phyloP scores from a whole-genome alignment of 2,797 vertebrate genomes.

The Tamandua tetradactyla region DNA sequence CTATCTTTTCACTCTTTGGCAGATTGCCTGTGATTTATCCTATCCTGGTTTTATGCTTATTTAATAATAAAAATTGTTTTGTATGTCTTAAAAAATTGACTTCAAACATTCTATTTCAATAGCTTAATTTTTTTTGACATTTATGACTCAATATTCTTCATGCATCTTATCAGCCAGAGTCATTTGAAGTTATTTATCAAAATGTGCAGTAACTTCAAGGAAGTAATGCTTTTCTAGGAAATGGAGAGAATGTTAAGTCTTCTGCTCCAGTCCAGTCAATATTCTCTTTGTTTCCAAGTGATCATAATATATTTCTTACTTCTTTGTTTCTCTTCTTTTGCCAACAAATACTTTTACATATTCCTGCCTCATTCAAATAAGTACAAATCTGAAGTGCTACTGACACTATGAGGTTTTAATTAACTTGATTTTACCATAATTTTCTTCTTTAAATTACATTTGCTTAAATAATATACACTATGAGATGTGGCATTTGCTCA shows the following conservation, averaged over 20 bases:
- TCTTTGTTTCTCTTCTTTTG: background rate
- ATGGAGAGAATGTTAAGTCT: background rate
- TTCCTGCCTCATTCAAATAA: background rate
- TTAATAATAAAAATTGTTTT: too few relatives aligned
- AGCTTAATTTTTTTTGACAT: background rate
- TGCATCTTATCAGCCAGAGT: background rate
- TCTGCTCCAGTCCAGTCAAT: background rate
- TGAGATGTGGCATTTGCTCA: background rate
- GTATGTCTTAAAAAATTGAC: background rate
- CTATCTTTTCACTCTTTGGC: too few relatives aligned
- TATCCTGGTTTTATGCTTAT: too few relatives aligned
- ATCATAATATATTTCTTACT: background rate
- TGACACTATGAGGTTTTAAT: background rate
- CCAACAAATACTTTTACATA: background rate
- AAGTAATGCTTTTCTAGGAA: background rate
- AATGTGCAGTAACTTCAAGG: background rate
- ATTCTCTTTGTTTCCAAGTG: background rate
- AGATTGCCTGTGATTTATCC: too few relatives aligned
- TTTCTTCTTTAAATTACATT: background rate
- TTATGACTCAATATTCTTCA: background rate
- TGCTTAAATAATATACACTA: background rate
- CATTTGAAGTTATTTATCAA: background rate
- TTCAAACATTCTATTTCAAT: background rate
- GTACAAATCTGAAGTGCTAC: background rate
- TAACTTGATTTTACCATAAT: background rate